These are phyloP conservation scores for Neogale vison DNA, from an alignment of 2,113 vertebrate species.

Conservation along the genomic window DNA sequence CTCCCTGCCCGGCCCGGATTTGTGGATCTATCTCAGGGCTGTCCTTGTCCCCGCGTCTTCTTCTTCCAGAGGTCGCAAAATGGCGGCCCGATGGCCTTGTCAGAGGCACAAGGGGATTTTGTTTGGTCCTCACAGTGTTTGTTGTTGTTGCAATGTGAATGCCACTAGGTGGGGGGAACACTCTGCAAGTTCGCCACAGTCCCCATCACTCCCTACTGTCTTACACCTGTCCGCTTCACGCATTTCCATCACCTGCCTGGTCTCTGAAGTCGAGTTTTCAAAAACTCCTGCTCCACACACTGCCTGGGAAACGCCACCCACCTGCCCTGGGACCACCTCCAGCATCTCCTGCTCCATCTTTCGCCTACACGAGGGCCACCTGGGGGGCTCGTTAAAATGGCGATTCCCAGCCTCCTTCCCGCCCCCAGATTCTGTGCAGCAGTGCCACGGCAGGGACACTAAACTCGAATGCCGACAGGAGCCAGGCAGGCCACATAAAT, in stretches of 20 bases:
- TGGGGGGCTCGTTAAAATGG: background rate
- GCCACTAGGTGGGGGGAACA: conserved; percentile 50
- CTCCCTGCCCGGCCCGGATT: conserved; percentile 8
- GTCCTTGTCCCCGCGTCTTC: background rate
- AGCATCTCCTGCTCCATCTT: background rate
- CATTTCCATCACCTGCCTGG: conserved; percentile 67
- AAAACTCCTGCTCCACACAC: background rate
- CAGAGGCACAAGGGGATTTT: conserved; percentile 58
- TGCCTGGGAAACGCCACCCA: background rate
- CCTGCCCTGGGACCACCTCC: background rate
- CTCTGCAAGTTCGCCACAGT: conserved; percentile 76
- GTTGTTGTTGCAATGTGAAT: conserved; percentile 49
- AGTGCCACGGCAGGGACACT: background rate
- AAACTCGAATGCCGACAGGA: conserved; percentile 42
- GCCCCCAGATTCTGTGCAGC: background rate
- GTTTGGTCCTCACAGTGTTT: conserved; percentile 75
- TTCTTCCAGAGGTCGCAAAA: conserved; percentile 60
- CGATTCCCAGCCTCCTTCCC: background rate
- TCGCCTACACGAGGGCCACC: rapidly evolving
- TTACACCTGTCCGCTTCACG: conserved; percentile 20
- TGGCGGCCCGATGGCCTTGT: conserved; percentile 16
- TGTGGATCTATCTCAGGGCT: background rate
- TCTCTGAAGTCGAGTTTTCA: conserved; percentile 29
- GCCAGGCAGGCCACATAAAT: conserved; percentile 70
- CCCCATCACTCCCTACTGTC: conserved; percentile 38